phyloP scores from a whole-genome alignment of 2,797 vertebrate genomes.

The Emydoidea blandingii region DNA sequence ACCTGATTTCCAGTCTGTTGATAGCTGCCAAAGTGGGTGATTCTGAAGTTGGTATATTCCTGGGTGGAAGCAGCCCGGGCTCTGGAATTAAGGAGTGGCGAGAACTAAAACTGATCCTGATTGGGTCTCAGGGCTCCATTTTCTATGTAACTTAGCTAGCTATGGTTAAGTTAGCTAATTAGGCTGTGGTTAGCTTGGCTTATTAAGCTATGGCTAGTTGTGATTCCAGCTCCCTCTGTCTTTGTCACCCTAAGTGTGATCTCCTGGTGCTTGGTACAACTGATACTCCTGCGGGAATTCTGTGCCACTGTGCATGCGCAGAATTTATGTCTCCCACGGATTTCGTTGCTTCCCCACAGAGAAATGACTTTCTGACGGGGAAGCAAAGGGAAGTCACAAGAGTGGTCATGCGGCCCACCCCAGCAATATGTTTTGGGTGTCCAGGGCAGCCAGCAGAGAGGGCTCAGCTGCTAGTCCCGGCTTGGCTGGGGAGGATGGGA shows the following conservation, averaged over 20 bases:
- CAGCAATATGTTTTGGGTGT: too few species aligned
- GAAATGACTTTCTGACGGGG: too few species aligned
- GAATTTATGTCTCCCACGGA: too few species aligned
- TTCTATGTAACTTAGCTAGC: background rate
- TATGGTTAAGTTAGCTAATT: background rate
- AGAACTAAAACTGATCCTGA: background rate
- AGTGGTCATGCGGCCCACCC: too few species aligned
- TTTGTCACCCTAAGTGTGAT: background rate
- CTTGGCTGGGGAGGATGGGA: too few species aligned
- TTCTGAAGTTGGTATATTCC: background rate
- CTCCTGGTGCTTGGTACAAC: slow-evolving; percentile 31
- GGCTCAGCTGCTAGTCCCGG: too few species aligned
- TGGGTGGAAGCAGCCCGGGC: background rate
- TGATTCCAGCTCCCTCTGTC: background rate
- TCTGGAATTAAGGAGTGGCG: background rate
- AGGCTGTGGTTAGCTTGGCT: background rate
- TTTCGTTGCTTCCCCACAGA: too few species aligned
- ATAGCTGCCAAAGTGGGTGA: background rate
- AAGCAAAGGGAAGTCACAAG: too few species aligned
- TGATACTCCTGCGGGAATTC: too few species aligned
- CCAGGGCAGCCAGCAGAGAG: too few species aligned
- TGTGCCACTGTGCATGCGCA: too few species aligned
- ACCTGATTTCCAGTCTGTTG: background rate
- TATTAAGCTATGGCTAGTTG: slow-evolving; percentile 29
- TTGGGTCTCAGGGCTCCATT: background rate